Evolutionary conservation across 1,140 invertebrate species (phyloP).

Genomic region (Drosophila tristis): DNA sequence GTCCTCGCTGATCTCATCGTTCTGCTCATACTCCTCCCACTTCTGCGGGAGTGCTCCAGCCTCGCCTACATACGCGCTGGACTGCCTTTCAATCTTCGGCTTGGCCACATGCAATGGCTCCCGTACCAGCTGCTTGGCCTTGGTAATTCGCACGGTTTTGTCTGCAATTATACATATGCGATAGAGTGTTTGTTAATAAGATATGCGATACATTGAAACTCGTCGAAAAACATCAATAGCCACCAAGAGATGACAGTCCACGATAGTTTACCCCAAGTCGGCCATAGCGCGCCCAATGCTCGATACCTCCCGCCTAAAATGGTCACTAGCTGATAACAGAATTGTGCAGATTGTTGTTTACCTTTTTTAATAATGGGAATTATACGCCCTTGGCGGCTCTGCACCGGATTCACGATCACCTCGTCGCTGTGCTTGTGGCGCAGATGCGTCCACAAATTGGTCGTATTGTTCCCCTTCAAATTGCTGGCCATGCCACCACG

Average conservation of each 20-base stretch:
- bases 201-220: constrained; percentile 39
- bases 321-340: neutral
- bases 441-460: constrained; percentile 71
- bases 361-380: constrained; percentile 68
- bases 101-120: constrained; percentile 60
- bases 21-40: constrained; percentile 73
- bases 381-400: constrained; percentile 22
- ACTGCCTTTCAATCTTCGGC: constrained; percentile 55
- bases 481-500: constrained; percentile 76
- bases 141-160: constrained; percentile 63
- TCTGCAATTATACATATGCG: constrained; percentile 51
- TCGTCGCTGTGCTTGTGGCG: constrained; percentile 70
- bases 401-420: constrained; percentile 62
- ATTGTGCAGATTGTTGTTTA: constrained; percentile 13
- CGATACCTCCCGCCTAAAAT: constrained; percentile 29
- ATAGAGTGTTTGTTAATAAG: constrained; percentile 20
- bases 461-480: constrained; percentile 71
- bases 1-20: constrained; percentile 67
- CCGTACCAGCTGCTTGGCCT: constrained; percentile 51
- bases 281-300: constrained; percentile 42
- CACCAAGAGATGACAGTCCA: constrained; percentile 53
- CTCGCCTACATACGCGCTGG: constrained; percentile 20
- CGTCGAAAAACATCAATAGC: constrained; percentile 22
- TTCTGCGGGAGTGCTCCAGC: constrained; percentile 66
- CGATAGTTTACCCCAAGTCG: constrained; percentile 65